phyloP scores from a whole-genome alignment of 2,797 vertebrate genomes.

The Urocyon cinereoargenteus region DNA sequence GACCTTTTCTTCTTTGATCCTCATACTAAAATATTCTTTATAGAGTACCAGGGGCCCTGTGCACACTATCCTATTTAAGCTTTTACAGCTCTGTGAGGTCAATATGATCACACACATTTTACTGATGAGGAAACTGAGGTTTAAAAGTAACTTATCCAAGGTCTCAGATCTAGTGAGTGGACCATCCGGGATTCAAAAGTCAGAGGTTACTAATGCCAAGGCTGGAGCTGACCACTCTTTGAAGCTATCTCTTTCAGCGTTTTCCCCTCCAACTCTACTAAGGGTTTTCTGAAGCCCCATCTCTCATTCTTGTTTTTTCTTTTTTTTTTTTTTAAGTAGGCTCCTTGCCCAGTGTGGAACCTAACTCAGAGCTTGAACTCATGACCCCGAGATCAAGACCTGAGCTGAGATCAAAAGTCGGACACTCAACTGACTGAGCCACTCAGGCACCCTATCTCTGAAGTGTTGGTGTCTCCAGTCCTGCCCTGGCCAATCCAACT shows the following conservation, averaged over 20 bases:
- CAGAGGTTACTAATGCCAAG: not conserved
- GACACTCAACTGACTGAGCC: not conserved
- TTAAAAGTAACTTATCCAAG: constrained; percentile 21
- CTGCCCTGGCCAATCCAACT: not conserved
- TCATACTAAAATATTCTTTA: constrained; percentile 34
- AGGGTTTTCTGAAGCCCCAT: not conserved
- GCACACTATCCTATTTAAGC: not conserved
- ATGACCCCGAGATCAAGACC: not conserved
- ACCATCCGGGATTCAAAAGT: constrained; percentile 46
- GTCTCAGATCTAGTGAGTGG: constrained; percentile 15
- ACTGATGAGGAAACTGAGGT: constrained; percentile 42
- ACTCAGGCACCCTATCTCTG: not conserved
- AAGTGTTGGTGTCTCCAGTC: constrained; percentile 29
- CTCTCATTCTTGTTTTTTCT: not conserved
- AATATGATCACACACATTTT: not conserved
- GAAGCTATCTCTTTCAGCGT: not conserved
- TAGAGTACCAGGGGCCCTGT: not conserved
- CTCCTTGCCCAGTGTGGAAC: not conserved
- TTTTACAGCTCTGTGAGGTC: not conserved
- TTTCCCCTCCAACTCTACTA: not conserved
- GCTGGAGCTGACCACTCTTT: not conserved
- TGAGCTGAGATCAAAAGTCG: not conserved
- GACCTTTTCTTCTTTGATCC: constrained; percentile 11
- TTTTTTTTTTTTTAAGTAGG: not conserved
- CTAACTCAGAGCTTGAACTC: not conserved